phyloP scores from a whole-genome alignment of 2,888 invertebrate genomes.

The Leucophora obtusa region DNA sequence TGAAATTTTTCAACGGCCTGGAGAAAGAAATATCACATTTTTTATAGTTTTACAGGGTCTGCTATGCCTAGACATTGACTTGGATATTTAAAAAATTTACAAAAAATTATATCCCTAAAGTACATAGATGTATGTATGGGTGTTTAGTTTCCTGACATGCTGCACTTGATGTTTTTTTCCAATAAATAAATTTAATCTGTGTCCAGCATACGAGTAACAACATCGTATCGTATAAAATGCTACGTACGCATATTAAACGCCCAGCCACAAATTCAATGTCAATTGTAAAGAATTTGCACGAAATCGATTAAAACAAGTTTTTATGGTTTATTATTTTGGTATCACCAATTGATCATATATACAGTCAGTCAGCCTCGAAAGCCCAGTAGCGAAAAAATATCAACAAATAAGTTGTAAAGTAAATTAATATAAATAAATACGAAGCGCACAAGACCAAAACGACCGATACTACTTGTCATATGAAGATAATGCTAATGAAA shows the following conservation, averaged over 20 bases:
- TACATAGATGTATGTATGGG: neutral
- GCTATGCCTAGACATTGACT: too few relatives aligned
- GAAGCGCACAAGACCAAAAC: conserved; percentile 3
- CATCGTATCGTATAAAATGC: neutral
- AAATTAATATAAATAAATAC: conserved; percentile 44
- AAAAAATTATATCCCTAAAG: too few relatives aligned
- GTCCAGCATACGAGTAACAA: too few relatives aligned
- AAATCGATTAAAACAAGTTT: conserved; percentile 53
- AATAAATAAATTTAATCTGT: conserved; percentile 21
- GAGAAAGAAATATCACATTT: too few relatives aligned
- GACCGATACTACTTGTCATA: conserved; percentile 42
- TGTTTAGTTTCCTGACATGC: neutral
- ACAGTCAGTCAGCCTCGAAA: neutral
- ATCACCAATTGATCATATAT: neutral
- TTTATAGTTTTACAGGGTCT: too few relatives aligned
- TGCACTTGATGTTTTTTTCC: conserved; percentile 27
- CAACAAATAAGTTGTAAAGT: conserved; percentile 49
- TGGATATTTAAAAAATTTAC: too few relatives aligned
- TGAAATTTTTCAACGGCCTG: too few relatives aligned
- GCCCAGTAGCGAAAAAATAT: conserved; percentile 51
- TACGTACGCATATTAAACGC: conserved; percentile 13
- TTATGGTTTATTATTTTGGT: neutral
- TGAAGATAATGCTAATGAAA: conserved; percentile 58
- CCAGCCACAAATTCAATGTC: conserved; percentile 33
- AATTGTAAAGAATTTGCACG: conserved; percentile 19